phyloP scores from a whole-genome alignment of 1,140 invertebrate species.

The Danaus melanippus region DNA sequence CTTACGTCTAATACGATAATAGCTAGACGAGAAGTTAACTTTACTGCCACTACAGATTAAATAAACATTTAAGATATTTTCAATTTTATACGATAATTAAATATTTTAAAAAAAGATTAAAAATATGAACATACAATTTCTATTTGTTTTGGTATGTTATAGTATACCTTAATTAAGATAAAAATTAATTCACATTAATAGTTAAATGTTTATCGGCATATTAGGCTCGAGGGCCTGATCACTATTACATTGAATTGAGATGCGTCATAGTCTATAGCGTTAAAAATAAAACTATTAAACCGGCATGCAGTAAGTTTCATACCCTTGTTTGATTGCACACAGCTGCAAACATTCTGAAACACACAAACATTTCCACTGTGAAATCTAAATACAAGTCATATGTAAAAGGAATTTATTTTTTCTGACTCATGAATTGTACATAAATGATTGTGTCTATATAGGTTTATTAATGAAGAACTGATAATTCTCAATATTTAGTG shows the following conservation, averaged over 20 bases:
- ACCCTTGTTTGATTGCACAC: conserved; percentile 61
- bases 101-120: conserved; percentile 3
- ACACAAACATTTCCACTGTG: conserved; percentile 1
- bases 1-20: conserved; percentile 17
- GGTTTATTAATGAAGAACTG: not conserved
- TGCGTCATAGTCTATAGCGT: conserved; percentile 47
- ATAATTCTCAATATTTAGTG: too few relatives aligned
- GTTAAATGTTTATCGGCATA: conserved; percentile 15
- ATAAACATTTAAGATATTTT: conserved; percentile 14
- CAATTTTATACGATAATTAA: conserved; percentile 6
- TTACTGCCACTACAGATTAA: conserved; percentile 29
- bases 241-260: conserved; percentile 34
- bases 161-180: conserved; percentile 14
- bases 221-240: conserved; percentile 10
- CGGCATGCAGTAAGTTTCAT: conserved; percentile 57
- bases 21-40: conserved; percentile 18
- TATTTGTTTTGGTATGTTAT: conserved; percentile 11
- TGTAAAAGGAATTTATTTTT: too few relatives aligned
- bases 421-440: not conserved
- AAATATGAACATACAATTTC: conserved; percentile 9
- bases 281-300: conserved; percentile 53
- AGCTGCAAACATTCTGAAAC: conserved; percentile 46
- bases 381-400: too few relatives aligned
- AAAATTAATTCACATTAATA: conserved; percentile 14
- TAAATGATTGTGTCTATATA: not conserved